phyloP scores from a whole-genome alignment of 2,888 invertebrate species.

The Pandemis corylana region DNA sequence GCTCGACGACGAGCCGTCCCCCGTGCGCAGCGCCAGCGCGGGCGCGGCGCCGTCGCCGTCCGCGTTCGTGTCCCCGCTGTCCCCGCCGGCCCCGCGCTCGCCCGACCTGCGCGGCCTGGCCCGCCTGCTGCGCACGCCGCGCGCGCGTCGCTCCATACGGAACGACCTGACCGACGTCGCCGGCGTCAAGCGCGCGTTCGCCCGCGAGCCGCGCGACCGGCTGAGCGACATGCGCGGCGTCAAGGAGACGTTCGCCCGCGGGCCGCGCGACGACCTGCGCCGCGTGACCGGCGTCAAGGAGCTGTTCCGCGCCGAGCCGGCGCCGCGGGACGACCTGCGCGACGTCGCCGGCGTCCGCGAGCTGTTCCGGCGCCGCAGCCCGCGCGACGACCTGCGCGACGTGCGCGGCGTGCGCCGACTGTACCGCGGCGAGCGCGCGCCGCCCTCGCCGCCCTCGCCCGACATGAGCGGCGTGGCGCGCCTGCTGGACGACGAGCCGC shows the following conservation, averaged over 20 bases:
- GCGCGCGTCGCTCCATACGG: slow-evolving; percentile 57
- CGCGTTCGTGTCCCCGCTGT: background rate
- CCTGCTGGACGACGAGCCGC: slow-evolving; percentile 58
- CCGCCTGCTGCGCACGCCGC: slow-evolving; percentile 46
- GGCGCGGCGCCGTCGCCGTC: background rate
- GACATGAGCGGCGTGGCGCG: slow-evolving; percentile 73
- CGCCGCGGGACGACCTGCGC: slow-evolving; percentile 57
- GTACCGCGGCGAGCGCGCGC: slow-evolving; percentile 52
- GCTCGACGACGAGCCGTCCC: slow-evolving; percentile 62
- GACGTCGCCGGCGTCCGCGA: slow-evolving; percentile 67
- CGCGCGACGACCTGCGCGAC: slow-evolving; percentile 65
- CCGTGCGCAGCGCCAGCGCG: slow-evolving; percentile 1
- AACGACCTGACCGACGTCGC: slow-evolving; percentile 72
- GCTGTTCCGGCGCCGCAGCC: slow-evolving; percentile 56
- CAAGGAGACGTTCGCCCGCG: slow-evolving; percentile 63
- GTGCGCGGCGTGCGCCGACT: slow-evolving; percentile 64
- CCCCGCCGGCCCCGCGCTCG: background rate
- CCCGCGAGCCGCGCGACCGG: slow-evolving; percentile 65
- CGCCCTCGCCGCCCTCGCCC: slow-evolving; percentile 46
- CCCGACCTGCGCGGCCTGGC: background rate
- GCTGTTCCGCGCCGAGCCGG: slow-evolving; percentile 45
- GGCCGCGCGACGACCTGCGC: slow-evolving; percentile 64
- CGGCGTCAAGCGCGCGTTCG: slow-evolving; percentile 71
- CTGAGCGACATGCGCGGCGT: slow-evolving; percentile 64
- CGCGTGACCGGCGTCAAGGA: slow-evolving; percentile 71